Base-by-base conservation (phyloP, 2,113 vertebrate genomes). In the Azemiops feae region DNA sequence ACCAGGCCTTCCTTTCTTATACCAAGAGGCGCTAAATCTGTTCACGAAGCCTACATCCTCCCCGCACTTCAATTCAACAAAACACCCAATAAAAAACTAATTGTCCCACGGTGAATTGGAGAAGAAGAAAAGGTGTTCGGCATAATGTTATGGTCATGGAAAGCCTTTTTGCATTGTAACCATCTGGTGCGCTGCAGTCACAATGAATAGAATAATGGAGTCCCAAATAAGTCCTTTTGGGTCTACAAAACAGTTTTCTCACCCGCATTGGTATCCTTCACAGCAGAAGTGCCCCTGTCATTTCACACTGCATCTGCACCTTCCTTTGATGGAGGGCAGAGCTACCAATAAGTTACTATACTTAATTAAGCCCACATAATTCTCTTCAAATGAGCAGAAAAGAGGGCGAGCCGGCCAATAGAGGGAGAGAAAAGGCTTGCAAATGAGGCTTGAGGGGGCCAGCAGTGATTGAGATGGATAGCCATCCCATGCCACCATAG, bases 231-330 rank as follows among this genome's bases (percentile, higher is more conserved):
- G 98, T 98, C 98, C 98, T 98, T 98, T 98, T 96, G 97, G 97
- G 95, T 96, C 94, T 95, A 95, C 97, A 98, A 97, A 98, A 98
- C 98, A 95, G 97, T 96, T 93, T 93, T 93, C 86, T 97, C 96
- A 97, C 96, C 97, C 98, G 98, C 98, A 98, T 98, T 98, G 98
- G 98, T 98, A 97, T 98, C 98, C 98, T 97, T 98, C 97, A 96
- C 96, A 97, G 96, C 97, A 96, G 95, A 95, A 95, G 97, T 94
- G 92, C 97, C 95, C 34, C 97, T 96, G 95, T 97, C 97, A 97
- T 98, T 98, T 98, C 98, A 98, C 97, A 97, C 98, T 98, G 98
- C 99, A 99, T 99, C 98, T 99, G 98, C 98, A 98, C 97, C 94
- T 97, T 97, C 96, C 97, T 96, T 97, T 97, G 97, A 97, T 98